Evolutionary conservation across 2,888 invertebrate species (phyloP), one percentile per base, ranked within the genome.

Genomic region (Anaspis maculata): DNA sequence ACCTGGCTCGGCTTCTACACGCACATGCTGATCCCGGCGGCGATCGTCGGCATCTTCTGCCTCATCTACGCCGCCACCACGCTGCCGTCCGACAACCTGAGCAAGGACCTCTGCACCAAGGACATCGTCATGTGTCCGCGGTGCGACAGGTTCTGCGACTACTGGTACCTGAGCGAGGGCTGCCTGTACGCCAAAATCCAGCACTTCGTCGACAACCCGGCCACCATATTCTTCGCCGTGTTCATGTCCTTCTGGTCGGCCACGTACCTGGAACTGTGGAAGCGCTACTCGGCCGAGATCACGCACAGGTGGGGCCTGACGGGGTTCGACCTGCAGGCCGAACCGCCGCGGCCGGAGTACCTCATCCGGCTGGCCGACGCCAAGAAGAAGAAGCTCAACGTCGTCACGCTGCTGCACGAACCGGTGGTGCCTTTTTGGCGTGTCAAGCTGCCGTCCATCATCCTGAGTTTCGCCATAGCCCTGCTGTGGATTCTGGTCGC

Each of bases 1-100:
- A 79, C 85, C 9, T 88, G 87, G 87, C 68, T 87, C 27, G 87
- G 87, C 22, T 88, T 84, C 66, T 88, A 88, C 58, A 87, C 86
- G 1, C 78, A 79, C 57, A 84, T 85, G 83, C 66, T 88, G 34
- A 80, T 87, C 45, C 81, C 83, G 9, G 77, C 82, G 2, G 73
- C 82, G 32, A 61, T 83, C 31, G 66, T 79, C 31, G 84, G 84
- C 9, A 54, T 82, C 12, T 42, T 81, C 12, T 80, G 79, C 55
- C 76, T 83, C 46, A 46, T 80, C 3, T 78, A 74, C 51, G 77
- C 76, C 42, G 59, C 71, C 27, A 40, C 64, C 1, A 73, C 73
- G 13, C 57, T 72, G 51, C 54, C 56, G 24, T 53, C 57, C 5
- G 72, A 75, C 56, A 61, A 57, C 9, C 48, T 51, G 22, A 68